phyloP scores from a whole-genome alignment of 2,888 invertebrate genomes.

The Drosophila nigritarsus region DNA sequence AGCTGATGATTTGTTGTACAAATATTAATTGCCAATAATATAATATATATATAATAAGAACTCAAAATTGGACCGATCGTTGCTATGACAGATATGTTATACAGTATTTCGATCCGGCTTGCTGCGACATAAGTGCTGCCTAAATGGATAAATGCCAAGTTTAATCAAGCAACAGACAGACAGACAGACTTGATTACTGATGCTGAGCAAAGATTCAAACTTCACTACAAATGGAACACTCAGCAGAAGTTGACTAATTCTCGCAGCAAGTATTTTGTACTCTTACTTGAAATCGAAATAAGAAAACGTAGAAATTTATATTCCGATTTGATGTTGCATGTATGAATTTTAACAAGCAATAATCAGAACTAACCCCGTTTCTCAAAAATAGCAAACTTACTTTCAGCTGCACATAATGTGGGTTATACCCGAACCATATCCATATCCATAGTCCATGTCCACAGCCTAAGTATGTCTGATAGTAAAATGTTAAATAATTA shows the following conservation, averaged over 20 bases:
- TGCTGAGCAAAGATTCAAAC: neutral
- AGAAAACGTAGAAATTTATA: neutral
- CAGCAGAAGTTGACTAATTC: neutral
- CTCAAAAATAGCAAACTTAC: neutral
- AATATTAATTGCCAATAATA: too few relatives aligned
- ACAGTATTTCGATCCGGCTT: neutral
- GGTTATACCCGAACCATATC: conserved; percentile 1
- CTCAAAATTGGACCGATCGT: neutral
- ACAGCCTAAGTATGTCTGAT: neutral
- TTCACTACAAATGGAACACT: neutral
- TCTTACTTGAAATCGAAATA: neutral
- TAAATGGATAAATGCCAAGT: too few relatives aligned
- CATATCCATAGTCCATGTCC: neutral
- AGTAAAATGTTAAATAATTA: conserved; percentile 9
- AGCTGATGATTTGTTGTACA: too few relatives aligned
- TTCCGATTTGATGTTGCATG: neutral
- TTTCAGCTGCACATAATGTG: neutral
- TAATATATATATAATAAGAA: neutral
- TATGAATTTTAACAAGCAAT: neutral
- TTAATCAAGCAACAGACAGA: too few relatives aligned
- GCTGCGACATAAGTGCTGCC: neutral
- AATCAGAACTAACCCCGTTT: neutral
- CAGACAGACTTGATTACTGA: neutral
- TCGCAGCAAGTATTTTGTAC: neutral
- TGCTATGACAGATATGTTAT: neutral